These are phyloP conservation scores for Synergus itoensis DNA, from an alignment of 2,888 invertebrate genomes.

Conservation along the genomic window DNA sequence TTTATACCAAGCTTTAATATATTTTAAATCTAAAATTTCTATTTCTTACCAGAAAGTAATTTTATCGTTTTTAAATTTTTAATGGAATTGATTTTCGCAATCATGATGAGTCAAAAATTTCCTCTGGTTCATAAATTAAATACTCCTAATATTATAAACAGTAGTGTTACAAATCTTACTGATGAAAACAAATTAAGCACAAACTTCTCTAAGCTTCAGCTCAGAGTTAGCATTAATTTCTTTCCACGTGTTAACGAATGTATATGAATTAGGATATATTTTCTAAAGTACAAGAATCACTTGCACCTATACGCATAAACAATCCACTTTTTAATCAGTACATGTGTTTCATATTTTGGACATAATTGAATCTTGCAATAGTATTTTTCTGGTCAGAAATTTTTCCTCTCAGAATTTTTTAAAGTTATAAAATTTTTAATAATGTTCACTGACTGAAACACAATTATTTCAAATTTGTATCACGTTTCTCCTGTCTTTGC, in stretches of 20 bases:
- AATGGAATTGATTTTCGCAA: conserved; percentile 14
- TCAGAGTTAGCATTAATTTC: neutral
- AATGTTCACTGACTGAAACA: neutral
- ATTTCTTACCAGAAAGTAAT: conserved; percentile 30
- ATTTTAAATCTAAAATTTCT: conserved; percentile 34
- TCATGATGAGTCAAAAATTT: neutral
- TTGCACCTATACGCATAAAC: neutral
- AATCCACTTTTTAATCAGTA: neutral
- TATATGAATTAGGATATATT: neutral
- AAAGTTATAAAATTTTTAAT: neutral
- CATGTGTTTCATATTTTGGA: neutral
- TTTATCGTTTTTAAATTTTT: conserved; percentile 34
- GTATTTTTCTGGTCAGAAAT: neutral
- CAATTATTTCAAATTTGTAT: conserved; percentile 8
- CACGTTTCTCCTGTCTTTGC: neutral
- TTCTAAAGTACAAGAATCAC: neutral
- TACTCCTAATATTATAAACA: neutral
- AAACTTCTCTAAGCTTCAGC: neutral
- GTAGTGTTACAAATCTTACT: neutral
- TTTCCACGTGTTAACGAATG: neutral
- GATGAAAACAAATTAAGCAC: neutral
- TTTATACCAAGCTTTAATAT: conserved; percentile 42
- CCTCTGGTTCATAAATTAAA: neutral
- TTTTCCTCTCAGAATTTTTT: neutral
- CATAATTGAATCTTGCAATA: neutral